A percentile compares a stretch with the other conserved stretches of the same genome.
phyloP scores from a whole-genome alignment of 1,140 invertebrate species.

The Drosophila ficusphila region DNA sequence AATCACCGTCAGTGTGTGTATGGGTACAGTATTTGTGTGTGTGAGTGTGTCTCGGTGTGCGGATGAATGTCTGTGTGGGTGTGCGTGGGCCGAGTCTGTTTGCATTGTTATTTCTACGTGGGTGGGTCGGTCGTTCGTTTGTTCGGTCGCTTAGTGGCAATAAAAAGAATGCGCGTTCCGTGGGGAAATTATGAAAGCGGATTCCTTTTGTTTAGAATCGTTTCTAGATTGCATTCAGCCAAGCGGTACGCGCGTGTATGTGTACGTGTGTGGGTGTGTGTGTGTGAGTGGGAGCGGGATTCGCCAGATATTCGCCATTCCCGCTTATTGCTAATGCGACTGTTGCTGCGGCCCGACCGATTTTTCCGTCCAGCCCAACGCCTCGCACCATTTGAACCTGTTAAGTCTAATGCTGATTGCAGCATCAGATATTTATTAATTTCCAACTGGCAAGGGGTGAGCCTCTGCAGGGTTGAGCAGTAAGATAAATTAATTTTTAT shows the following conservation, averaged over 20 bases:
- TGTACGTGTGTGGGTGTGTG: conserved; percentile 2
- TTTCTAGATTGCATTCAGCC: conserved; percentile 78
- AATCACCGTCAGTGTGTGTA: conserved; percentile 41
- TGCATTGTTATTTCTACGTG: conserved; percentile 78
- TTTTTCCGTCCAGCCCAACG: conserved; percentile 37
- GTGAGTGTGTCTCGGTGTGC: conserved; percentile 23
- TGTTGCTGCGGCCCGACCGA: conserved; percentile 42
- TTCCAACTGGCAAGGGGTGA: background rate
- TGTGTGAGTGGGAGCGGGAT: background rate
- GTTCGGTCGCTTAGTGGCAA: conserved; percentile 78
- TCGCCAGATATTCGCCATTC: conserved; percentile 56
- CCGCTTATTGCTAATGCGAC: conserved; percentile 76
- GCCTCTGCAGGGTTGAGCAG: background rate
- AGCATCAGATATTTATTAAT: conserved; percentile 63
- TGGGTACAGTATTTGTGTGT: conserved; percentile 25
- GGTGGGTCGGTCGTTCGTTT: conserved; percentile 28
- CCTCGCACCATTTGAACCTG: conserved; percentile 41
- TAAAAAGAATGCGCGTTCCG: conserved; percentile 82
- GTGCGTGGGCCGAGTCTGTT: conserved; percentile 50
- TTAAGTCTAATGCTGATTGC: conserved; percentile 55
- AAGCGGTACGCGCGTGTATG: conserved; percentile 23
- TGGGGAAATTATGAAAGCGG: conserved; percentile 81
- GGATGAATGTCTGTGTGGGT: background rate
- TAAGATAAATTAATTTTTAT: background rate
- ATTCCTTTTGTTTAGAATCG: conserved; percentile 82